These are phyloP conservation scores for Caloenas nicobarica DNA, from an alignment of 2,113 vertebrate species.

Conservation along the genomic window DNA sequence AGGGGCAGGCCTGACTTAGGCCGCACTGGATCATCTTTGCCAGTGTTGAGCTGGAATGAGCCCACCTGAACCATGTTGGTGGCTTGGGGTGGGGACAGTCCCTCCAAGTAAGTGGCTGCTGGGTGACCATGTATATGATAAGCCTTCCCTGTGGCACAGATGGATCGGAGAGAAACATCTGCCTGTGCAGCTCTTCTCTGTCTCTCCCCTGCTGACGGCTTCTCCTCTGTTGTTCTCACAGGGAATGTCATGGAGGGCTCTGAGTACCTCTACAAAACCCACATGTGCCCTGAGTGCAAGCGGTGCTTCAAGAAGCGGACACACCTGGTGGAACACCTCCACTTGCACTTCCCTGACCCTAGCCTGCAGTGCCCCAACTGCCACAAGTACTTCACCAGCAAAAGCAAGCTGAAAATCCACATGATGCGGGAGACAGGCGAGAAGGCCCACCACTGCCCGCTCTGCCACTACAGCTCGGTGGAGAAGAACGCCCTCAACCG, in stretches of 20 bases:
- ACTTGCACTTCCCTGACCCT: slow-evolving; percentile 91
- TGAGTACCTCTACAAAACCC: slow-evolving; percentile 88
- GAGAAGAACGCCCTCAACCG: slow-evolving; percentile 89
- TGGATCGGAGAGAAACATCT: background rate
- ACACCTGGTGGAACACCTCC: slow-evolving; percentile 91
- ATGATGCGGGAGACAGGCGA: slow-evolving; percentile 87
- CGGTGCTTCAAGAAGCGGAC: slow-evolving; percentile 97
- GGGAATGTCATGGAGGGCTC: slow-evolving; percentile 78
- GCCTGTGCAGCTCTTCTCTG: background rate
- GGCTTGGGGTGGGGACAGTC: background rate
- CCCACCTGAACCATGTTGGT: background rate
- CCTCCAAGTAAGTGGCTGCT: background rate
- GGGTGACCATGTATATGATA: rapidly evolving
- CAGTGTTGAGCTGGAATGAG: background rate
- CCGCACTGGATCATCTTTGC: background rate
- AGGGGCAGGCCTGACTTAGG: rapidly evolving
- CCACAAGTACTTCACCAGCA: slow-evolving; percentile 92
- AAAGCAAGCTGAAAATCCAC: slow-evolving; percentile 93
- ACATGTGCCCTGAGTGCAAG: slow-evolving; percentile 92
- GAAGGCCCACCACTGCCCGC: slow-evolving; percentile 86
- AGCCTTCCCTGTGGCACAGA: background rate
- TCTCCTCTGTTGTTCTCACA: background rate
- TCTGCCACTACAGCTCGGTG: slow-evolving; percentile 91
- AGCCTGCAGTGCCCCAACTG: slow-evolving; percentile 93
- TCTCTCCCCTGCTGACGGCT: background rate